Percentiles rank a stretch among this genome's conserved stretches.
Conservation (phyloP, 1,140 invertebrate genomes). For the Ectropis grisescens region DNA sequence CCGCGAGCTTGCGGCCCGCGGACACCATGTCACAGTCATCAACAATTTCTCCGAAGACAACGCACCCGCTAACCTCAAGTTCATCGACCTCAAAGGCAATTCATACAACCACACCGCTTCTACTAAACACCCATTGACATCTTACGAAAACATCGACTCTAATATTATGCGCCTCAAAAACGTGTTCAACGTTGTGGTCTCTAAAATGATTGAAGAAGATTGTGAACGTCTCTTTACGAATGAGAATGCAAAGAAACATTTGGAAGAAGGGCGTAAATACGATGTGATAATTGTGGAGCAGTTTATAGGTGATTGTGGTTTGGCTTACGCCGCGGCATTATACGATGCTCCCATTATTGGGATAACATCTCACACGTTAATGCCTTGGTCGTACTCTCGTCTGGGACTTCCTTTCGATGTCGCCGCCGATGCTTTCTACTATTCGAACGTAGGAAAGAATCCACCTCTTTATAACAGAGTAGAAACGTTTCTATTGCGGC, state of each 20-base stretch:
- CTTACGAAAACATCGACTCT: not conserved
- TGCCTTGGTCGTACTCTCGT: constrained; percentile 68
- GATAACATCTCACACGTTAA: constrained; percentile 57
- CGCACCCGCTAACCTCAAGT: not conserved
- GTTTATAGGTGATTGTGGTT: constrained; percentile 75
- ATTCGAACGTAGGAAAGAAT: constrained; percentile 59
- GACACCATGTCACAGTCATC: constrained; percentile 9
- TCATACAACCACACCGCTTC: too few species aligned
- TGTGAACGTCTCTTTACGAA: not conserved
- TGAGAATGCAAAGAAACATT: constrained; percentile 45
- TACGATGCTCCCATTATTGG: constrained; percentile 70
- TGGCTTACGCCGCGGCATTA: constrained; percentile 70
- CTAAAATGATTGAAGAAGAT: constrained; percentile 9
- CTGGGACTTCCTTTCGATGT: constrained; percentile 51
- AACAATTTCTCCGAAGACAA: constrained; percentile 3
- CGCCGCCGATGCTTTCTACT: constrained; percentile 29
- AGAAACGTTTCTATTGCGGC: constrained; percentile 25
- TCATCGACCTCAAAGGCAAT: too few species aligned
- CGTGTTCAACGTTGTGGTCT: constrained; percentile 7
- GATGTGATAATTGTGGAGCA: constrained; percentile 75
- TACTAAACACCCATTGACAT: not conserved
- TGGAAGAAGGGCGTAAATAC: constrained; percentile 25
- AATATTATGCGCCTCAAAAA: constrained; percentile 1
- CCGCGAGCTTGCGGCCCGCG: constrained; percentile 2
- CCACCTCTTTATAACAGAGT: constrained; percentile 63